These are phyloP conservation scores for Oreochromis aureus DNA, from an alignment of 2,113 vertebrate genomes.

Conservation along the genomic window DNA sequence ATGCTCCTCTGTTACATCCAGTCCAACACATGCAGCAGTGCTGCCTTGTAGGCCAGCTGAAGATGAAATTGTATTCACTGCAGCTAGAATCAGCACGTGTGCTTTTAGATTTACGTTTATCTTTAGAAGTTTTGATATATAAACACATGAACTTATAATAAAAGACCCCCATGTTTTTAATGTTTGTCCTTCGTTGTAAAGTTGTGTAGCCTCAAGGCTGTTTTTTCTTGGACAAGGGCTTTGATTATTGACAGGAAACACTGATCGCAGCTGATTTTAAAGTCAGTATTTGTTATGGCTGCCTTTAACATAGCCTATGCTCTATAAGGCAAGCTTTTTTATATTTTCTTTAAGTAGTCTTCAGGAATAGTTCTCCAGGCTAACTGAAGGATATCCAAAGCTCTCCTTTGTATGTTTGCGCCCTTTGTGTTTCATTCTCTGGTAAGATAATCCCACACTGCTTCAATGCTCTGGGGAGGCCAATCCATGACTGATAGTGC, in stretches of 20 bases:
- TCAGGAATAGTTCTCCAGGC: neutral
- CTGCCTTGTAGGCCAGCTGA: slow-evolving; percentile 37
- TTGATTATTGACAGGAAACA: neutral
- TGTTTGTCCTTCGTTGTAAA: neutral
- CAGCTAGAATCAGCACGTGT: slow-evolving; percentile 11
- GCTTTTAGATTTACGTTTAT: slow-evolving; percentile 44
- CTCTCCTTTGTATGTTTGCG: neutral
- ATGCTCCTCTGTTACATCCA: slow-evolving; percentile 12
- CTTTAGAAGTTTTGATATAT: slow-evolving; percentile 68
- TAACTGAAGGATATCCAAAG: neutral
- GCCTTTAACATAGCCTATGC: neutral
- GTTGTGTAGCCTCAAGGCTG: neutral
- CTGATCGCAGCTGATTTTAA: neutral
- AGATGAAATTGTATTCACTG: neutral
- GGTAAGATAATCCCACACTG: neutral
- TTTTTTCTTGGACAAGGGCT: neutral
- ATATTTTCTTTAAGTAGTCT: neutral
- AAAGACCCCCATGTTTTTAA: slow-evolving; percentile 51
- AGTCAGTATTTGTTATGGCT: neutral
- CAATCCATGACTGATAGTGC: neutral
- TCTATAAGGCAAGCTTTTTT: neutral
- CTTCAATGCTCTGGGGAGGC: neutral
- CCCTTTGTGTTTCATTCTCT: neutral
- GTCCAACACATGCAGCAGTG: slow-evolving; percentile 29
- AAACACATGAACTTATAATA: slow-evolving; percentile 51